Base-by-base conservation (phyloP, 1,140 invertebrate species). In the Papilio polyxenes region DNA sequence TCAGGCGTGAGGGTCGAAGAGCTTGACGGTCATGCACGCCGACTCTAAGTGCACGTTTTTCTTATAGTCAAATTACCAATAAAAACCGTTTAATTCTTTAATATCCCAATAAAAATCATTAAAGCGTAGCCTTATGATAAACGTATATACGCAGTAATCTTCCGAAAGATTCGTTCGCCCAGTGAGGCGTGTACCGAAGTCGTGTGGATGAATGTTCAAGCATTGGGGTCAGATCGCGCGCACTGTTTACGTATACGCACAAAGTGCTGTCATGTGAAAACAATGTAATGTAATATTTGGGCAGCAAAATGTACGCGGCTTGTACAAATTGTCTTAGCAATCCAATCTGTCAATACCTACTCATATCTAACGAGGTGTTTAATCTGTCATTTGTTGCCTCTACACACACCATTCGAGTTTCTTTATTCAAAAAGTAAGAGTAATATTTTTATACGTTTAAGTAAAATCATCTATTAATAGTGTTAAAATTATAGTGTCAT, bases 171-270 rank as follows among this genome's bases (percentile, higher is more conserved):
- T 87, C 79, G 86, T 87, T 88, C 82, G 88, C 90, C 83, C 87
- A 89, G 85, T 84, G 85, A 89, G 86, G 85, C 83, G 83, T 88
- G 84, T 86, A 87, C 87, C 82, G 75, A 85, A 86, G 86, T 83
- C 83, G 85, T 89, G 87, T 89, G 87, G 88, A 91, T 92, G 92
- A 89, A 88, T 89, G 89, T 89, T 88, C 86, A 85, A 86, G 87
- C 85, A 92, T 92, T 91, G 89, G 89, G 92, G 91, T 92, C 91
- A 92, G 80, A 89, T 91, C 91, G 87, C 82, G 82, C 85, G 84
- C 83, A 87, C 87, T 87, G 87, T 88, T 89, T 90, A 88, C 40
- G 1, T 87, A 86, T 85, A 90, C 87, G 83, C 85, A 89, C 88
- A 85, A 87, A 90, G 85, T 88, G 84, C 85, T 85, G 72, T 85